phyloP scores from a whole-genome alignment of 2,113 vertebrate genomes.

The Hippocampus comes region DNA sequence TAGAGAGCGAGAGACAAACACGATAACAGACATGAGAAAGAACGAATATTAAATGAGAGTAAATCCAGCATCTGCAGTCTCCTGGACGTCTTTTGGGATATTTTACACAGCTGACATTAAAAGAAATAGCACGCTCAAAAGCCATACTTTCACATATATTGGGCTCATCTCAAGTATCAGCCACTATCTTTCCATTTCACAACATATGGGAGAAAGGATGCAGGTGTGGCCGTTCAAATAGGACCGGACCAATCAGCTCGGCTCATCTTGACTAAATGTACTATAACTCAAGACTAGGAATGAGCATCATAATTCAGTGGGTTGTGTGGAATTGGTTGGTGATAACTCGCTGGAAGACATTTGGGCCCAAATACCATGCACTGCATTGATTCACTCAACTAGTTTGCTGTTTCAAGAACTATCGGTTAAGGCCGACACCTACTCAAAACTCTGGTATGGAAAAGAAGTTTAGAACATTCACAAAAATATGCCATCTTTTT shows the following conservation, averaged over 20 bases:
- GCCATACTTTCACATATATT: conserved; percentile 44
- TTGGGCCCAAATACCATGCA: neutral
- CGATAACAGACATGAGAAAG: conserved; percentile 3
- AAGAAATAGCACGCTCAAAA: conserved; percentile 19
- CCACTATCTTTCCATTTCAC: neutral
- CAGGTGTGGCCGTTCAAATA: neutral
- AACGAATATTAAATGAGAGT: conserved; percentile 45
- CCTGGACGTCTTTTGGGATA: conserved; percentile 5
- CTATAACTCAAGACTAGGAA: neutral
- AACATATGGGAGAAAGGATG: neutral
- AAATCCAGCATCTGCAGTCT: conserved; percentile 37
- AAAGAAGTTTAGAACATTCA: no score
- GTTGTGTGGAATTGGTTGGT: no score
- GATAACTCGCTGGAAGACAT: no score
- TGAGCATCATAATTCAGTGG: no score
- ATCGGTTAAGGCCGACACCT: no score
- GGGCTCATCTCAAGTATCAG: neutral
- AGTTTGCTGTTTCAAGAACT: no score
- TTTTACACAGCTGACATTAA: conserved; percentile 35
- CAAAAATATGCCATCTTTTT: neutral
- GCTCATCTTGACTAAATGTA: neutral
- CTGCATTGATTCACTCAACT: neutral
- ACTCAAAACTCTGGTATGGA: no score
- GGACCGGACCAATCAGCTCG: neutral
- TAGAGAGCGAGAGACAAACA: neutral